Evolutionary conservation across 1,140 invertebrate genomes (phyloP), one percentile per base, ranked within the genome.

Genomic region (Maniola jurtina): DNA sequence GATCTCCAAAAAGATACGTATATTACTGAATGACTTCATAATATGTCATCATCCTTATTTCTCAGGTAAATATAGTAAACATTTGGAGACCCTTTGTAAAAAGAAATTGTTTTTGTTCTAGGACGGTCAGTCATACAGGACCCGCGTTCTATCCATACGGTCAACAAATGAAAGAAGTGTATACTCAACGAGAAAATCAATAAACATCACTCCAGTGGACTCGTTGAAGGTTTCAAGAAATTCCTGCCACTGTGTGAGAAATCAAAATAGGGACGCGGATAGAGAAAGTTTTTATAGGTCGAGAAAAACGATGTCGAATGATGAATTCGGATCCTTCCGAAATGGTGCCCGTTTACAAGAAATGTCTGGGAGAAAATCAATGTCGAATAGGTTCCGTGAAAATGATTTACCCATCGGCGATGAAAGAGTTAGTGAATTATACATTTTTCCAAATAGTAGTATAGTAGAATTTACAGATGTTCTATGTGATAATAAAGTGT

Each of bases 361-460:
- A 62, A 55, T 61, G 48, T 63, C 71, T n/a, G 79, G 68, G 55
- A 79, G 65, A 38, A 55, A 55, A 55, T 34, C 52, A 55, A 55
- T 34, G 38, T 68, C 47, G 16, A 45, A 48, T 64, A 58, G 61
- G 36, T 79, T 55, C 57, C 69, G 14, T 59, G 74, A 62, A n/a
- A 70, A 77, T 10, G 81, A 84, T 0, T 59, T 76, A 11, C 81
- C 88, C 2, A 73, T 84, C 10, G 85, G 80, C 6, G 86, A 90
- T 60, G 88, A 89, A 64, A 76, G 85, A 74, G 79, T 89, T 42
- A 83, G 84, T 45, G 86, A 90, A 64, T 47, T 90, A 52, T 90
- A 90, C 68, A 88, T 90, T 66, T 90, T 90, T 71, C 88, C 88
- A 25, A 88, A 90, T 56, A 89, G 86, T 70, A 86, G 81, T 65